A percentile compares a stretch with the other conserved stretches of the same genome.
Conservation (phyloP, 1,140 invertebrate genomes). For the Nomia melanderi region DNA sequence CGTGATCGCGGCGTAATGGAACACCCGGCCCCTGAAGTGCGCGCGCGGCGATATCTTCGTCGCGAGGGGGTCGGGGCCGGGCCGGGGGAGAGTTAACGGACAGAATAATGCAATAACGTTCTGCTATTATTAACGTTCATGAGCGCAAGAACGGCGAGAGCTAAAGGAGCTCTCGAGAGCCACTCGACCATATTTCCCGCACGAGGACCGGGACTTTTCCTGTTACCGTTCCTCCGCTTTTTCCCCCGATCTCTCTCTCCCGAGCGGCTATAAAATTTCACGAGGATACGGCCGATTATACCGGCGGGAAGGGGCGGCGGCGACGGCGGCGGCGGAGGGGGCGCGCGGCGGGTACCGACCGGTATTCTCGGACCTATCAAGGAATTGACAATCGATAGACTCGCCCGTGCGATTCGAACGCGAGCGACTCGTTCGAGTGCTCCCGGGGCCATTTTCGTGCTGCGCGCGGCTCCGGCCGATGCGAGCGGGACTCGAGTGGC, state of each 20-base stretch:
- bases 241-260: neutral
- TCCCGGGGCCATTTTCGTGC: neutral
- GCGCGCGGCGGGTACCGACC: neutral
- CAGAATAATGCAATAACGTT: constrained; percentile 52
- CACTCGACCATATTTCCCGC: constrained; percentile 46
- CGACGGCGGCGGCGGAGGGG: no score
- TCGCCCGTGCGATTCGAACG: neutral
- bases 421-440: neutral
- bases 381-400: constrained; percentile 9
- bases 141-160: constrained; percentile 6
- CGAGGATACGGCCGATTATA: neutral
- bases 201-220: constrained; percentile 26
- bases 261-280: constrained; percentile 7
- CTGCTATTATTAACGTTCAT: constrained; percentile 45
- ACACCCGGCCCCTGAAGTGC: constrained; percentile 20
- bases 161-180: constrained; percentile 28
- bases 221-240: constrained; percentile 3
- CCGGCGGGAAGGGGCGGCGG: no score
- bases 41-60: constrained; percentile 31
- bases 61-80: neutral
- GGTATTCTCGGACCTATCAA: neutral
- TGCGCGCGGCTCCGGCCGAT: no score
- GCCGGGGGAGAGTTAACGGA: neutral
- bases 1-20: constrained; percentile 35
- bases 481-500: no score